These are phyloP conservation scores for Arrhopalites spinosus DNA, from an alignment of 2,888 invertebrate species.

Conservation along the genomic window DNA sequence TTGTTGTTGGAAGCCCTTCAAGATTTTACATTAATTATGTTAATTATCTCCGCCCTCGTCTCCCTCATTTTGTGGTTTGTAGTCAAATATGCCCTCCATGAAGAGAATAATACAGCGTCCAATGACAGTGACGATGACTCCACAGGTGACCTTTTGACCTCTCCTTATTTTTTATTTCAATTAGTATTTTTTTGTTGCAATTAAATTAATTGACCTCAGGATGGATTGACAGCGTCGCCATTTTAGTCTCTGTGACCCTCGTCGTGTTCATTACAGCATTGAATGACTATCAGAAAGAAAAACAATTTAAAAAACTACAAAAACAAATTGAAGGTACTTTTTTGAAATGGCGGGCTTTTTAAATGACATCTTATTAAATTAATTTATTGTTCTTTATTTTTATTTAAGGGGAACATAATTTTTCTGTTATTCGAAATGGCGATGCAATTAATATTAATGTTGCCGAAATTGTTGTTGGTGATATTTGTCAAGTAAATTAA, in stretches of 20 bases:
- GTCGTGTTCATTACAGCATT: conserved; percentile 99
- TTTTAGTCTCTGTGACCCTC: conserved; percentile 97
- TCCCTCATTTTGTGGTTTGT: conserved; percentile 93
- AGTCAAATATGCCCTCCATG: background rate
- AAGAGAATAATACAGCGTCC: conserved; percentile 57
- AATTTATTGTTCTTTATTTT: background rate
- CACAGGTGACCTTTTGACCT: no score
- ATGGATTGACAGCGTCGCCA: conserved; percentile 99
- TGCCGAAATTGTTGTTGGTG: conserved; percentile 96
- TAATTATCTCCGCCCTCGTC: conserved; percentile 96
- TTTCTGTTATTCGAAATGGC: conserved; percentile 89
- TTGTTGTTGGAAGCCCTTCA: conserved; percentile 99
- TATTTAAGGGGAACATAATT: conserved; percentile 82
- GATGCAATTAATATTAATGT: conserved; percentile 93
- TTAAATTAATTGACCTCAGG: no score
- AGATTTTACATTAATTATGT: conserved; percentile 97
- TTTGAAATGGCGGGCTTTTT: no score
- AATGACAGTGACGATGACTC: conserved; percentile 78
- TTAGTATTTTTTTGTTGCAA: no score
- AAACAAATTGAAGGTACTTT: conserved; percentile 82
- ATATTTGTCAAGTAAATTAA: conserved; percentile 80
- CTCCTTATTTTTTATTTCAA: no score
- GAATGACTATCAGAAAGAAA: conserved; percentile 99
- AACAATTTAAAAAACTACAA: conserved; percentile 98
- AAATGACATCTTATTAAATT: background rate